Percentiles rank a stretch among this genome's conserved stretches.
Evolutionary conservation across 1,140 invertebrate species (phyloP).

Genomic region (Drosophila navojoa): DNA sequence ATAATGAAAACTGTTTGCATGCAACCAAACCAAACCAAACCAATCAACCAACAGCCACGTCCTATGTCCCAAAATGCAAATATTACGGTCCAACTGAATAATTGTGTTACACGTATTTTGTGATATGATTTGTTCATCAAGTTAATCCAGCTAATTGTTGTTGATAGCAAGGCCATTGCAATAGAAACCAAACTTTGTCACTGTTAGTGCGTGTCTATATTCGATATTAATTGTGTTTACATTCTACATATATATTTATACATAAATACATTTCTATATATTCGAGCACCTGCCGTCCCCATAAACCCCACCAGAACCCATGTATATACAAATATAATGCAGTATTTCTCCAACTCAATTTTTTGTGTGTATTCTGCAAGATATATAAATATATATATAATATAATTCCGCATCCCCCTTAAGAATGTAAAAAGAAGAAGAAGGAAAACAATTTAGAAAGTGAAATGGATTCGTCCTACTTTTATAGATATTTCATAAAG

Average conservation of each 20-base stretch:
- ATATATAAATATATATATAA: no score
- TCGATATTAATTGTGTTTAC: slow-evolving; percentile 54
- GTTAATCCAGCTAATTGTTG: slow-evolving; percentile 9
- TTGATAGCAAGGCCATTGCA: background rate
- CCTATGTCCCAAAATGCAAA: slow-evolving; percentile 20
- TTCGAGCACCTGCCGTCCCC: slow-evolving; percentile 57
- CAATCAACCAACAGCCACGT: slow-evolving; percentile 12
- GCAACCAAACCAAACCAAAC: slow-evolving; percentile 7
- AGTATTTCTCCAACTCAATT: slow-evolving; percentile 1
- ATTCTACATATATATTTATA: background rate
- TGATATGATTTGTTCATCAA: slow-evolving; percentile 25
- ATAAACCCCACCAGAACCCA: slow-evolving; percentile 30
- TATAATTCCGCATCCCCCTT: no score
- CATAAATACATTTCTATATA: background rate
- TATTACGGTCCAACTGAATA: slow-evolving; percentile 16
- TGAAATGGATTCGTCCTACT: no score
- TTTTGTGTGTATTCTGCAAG: slow-evolving; percentile 23
- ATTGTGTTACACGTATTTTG: slow-evolving; percentile 37
- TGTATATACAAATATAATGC: slow-evolving; percentile 45
- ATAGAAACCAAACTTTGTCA: slow-evolving; percentile 17
- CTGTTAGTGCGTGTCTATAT: slow-evolving; percentile 47
- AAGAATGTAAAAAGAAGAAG: no score
- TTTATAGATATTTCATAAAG: no score
- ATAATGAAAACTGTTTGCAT: slow-evolving; percentile 22
- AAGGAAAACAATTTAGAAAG: no score